phyloP scores from a whole-genome alignment of 2,888 invertebrate genomes.

The Anoncus sp. region DNA sequence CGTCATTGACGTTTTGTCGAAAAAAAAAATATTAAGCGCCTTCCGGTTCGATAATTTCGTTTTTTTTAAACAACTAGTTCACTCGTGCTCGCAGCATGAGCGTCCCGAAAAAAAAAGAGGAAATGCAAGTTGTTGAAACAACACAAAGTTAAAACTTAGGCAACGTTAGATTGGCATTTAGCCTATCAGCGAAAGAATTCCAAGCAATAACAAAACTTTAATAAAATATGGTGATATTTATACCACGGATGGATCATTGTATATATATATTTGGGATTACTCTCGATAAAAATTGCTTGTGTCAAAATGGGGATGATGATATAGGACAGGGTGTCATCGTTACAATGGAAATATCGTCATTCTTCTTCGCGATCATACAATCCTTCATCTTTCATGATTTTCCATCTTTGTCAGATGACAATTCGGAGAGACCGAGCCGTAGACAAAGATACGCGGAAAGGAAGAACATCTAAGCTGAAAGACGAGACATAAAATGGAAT shows the following conservation, averaged over 20 bases:
- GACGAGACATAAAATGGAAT: conserved; percentile 24
- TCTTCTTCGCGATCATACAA: neutral
- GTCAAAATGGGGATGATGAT: conserved; percentile 5
- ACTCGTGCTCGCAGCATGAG: no score
- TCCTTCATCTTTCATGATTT: conserved; percentile 18
- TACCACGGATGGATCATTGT: no score
- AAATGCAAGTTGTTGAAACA: no score
- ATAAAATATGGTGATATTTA: no score
- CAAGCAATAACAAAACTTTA: no score
- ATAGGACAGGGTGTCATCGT: conserved; percentile 1
- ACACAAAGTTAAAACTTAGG: no score
- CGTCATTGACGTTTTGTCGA: conserved; percentile 21
- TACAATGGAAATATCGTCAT: conserved; percentile 8
- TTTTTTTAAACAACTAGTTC: neutral
- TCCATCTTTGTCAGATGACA: conserved; percentile 16
- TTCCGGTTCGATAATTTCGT: neutral
- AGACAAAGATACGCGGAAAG: conserved; percentile 18
- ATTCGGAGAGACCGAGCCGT: neutral
- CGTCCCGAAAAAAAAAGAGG: no score
- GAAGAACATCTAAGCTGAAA: conserved; percentile 7
- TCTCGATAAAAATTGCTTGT: conserved; percentile 16
- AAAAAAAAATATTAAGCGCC: neutral
- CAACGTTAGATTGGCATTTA: no score
- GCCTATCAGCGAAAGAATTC: no score
- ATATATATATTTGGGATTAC: neutral